Evolutionary conservation across 1,140 invertebrate species (phyloP), one percentile per base, ranked within the genome.

Genomic region (Stegodyphus dumicola): DNA sequence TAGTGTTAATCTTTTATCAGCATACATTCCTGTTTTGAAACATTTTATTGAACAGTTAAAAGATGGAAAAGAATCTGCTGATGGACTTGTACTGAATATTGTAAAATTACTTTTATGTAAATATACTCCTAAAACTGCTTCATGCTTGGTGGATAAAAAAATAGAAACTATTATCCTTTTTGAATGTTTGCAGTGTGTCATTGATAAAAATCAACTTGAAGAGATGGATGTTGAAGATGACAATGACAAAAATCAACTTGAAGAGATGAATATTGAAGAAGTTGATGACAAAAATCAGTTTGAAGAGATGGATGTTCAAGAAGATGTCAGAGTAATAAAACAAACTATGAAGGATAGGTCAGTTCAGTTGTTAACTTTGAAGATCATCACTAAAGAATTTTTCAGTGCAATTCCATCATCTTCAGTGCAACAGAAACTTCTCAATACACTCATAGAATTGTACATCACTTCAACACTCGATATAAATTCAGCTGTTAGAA

Each of bases 401-500:
- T 90, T 90, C 75, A 60, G 48, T 48, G 86, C 86, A 17, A 84
- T 91, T 17, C 87, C 88, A 11, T 85, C 87, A 7, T 74, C 88
- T 33, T 88, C 89, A 11, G 81, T 90, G 6, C 88, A 91, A 87
- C 88, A 89, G 54, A 75, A 87, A 52, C 54, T 92, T 15, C 84
- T 92, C 64, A 87, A 89, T 76, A 79, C 88, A 33, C 88, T 92
- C 71, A 89, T 92, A 71, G 89, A 92, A 88, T 79, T 90, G 4
- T 88, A 88, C 79, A 86, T 88, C 4, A 79, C 86, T 18, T 88
- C 88, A 2, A 73, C 83, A 0, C 65, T 87, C 11, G 75, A 80
- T 3, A 81, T 88, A 1, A 87, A 88, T n/a, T 73, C 85, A 64
- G 60, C 66, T 5, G 93, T 93, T 0, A 93, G 92, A 65, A 94